Evolutionary conservation across 2,113 vertebrate genomes (phyloP).

Genomic region (Percina caprodes): DNA sequence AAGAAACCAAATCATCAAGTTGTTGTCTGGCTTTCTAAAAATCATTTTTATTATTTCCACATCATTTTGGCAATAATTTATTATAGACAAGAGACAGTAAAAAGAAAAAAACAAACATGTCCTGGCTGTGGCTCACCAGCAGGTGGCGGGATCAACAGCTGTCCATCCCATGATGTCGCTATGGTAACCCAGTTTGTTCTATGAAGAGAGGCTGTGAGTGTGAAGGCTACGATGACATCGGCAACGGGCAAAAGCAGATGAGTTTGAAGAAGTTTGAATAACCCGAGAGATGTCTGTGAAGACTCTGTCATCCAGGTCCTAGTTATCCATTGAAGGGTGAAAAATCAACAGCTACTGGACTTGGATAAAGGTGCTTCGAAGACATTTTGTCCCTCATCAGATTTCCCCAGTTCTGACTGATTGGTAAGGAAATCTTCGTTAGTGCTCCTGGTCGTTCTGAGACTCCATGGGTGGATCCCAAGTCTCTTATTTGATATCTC

Average conservation of each 20-base stretch:
- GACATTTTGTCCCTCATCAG: too few relatives aligned
- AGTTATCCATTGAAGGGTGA: too few relatives aligned
- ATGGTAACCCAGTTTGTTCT: background rate
- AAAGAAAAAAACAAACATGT: background rate
- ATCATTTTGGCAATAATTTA: conserved; percentile 41
- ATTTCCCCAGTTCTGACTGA: too few relatives aligned
- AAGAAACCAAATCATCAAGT: background rate
- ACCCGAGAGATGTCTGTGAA: too few relatives aligned
- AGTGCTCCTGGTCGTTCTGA: too few relatives aligned
- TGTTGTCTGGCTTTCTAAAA: background rate
- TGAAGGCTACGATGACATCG: background rate
- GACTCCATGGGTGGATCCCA: too few relatives aligned
- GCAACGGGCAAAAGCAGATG: background rate
- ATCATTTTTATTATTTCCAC: background rate
- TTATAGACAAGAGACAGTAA: background rate
- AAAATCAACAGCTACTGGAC: too few relatives aligned
- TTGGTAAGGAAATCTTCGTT: too few relatives aligned
- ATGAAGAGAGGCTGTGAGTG: background rate
- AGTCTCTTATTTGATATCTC: too few relatives aligned
- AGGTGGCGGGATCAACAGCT: background rate
- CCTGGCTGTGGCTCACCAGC: background rate
- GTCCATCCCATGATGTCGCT: background rate
- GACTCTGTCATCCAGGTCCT: too few relatives aligned
- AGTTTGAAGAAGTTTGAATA: too few relatives aligned
- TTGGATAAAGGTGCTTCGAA: too few relatives aligned